These are phyloP conservation scores for Istiophorus platypterus DNA, from an alignment of 2,113 vertebrate genomes.

Conservation along the genomic window DNA sequence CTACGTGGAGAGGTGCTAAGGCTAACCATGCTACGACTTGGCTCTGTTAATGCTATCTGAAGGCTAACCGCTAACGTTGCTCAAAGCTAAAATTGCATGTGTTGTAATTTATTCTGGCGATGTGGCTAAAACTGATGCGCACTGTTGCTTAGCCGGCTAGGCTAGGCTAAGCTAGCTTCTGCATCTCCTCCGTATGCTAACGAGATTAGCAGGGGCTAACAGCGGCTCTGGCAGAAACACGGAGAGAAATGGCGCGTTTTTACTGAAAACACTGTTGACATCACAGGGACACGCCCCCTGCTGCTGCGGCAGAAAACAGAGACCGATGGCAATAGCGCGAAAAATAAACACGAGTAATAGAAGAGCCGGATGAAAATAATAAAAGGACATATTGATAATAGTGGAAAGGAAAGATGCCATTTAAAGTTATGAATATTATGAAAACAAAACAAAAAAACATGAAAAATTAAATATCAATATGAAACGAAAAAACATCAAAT, in stretches of 20 bases:
- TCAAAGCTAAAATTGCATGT: not conserved
- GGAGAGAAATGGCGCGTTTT: constrained; percentile 84
- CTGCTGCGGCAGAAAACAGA: not conserved
- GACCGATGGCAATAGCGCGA: not conserved
- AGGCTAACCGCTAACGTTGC: not conserved
- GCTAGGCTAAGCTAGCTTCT: not conserved
- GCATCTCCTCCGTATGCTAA: constrained; percentile 33
- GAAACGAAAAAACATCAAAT: no score
- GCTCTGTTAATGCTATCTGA: not conserved
- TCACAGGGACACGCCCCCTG: constrained; percentile 58
- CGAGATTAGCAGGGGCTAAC: constrained; percentile 21
- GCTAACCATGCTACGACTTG: not conserved
- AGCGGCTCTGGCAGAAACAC: constrained; percentile 50
- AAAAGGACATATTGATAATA: no score
- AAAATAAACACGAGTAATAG: not conserved
- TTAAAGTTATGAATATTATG: no score
- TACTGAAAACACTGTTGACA: constrained; percentile 70
- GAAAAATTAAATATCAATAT: no score
- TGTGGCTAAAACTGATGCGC: not conserved
- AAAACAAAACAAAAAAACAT: no score
- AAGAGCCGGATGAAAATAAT: no score
- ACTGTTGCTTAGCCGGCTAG: constrained; percentile 5
- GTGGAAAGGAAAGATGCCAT: no score
- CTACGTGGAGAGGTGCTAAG: not conserved
- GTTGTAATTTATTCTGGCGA: not conserved